phyloP scores from a whole-genome alignment of 2,888 invertebrate genomes.

The Phyto melanocephala region DNA sequence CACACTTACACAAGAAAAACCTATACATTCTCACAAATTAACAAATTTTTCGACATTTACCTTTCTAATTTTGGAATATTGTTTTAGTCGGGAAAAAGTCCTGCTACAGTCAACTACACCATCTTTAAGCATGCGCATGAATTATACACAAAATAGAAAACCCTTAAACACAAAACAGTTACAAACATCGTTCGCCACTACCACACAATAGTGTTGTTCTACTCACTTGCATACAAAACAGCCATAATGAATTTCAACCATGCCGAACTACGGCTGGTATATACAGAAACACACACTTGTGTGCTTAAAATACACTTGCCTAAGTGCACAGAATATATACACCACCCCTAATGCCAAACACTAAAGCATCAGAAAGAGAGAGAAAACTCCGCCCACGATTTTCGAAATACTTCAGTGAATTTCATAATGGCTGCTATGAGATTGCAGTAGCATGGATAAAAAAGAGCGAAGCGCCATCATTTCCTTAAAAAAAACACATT shows the following conservation, averaged over 20 bases:
- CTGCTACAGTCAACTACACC: conserved; percentile 38
- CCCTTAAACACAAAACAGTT: neutral
- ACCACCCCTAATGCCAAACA: neutral
- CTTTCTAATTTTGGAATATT: conserved; percentile 51
- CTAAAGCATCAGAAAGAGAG: neutral
- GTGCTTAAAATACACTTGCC: conserved; percentile 28
- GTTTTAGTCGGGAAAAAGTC: conserved; percentile 46
- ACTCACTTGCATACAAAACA: neutral
- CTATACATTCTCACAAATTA: neutral
- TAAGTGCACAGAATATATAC: neutral
- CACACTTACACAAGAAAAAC: neutral
- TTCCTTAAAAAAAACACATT: conserved; percentile 12
- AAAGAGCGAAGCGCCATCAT: conserved; percentile 57
- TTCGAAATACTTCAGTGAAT: conserved; percentile 78
- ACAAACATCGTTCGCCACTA: neutral
- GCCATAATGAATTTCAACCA: conserved; percentile 7
- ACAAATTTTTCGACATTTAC: conserved; percentile 20
- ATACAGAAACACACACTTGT: conserved; percentile 7
- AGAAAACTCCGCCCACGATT: conserved; percentile 75
- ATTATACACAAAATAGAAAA: neutral
- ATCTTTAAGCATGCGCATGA: conserved; percentile 42
- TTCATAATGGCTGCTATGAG: conserved; percentile 76
- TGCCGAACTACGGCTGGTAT: neutral
- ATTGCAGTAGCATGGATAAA: conserved; percentile 6
- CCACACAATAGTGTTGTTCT: conserved; percentile 17